Percentiles rank a stretch among this genome's conserved stretches.
These are phyloP conservation scores for Entomobrya proxima DNA, from an alignment of 2,888 invertebrate species.

Conservation along the genomic window DNA sequence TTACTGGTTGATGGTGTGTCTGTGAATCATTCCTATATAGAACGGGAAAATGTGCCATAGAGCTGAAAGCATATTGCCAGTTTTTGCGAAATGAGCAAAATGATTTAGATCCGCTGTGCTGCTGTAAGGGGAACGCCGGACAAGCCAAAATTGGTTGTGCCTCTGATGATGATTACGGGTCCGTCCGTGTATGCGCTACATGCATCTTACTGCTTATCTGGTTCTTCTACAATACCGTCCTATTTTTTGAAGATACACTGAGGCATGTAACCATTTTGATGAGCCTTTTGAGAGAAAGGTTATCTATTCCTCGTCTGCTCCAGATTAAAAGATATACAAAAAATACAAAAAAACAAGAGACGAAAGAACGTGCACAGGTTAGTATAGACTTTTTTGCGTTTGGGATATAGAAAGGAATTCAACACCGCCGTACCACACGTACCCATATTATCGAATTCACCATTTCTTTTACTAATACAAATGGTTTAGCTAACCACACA, in stretches of 20 bases:
- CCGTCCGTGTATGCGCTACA: neutral
- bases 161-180: neutral
- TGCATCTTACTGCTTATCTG: neutral
- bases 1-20: neutral
- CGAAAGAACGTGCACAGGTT: neutral
- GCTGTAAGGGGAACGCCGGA: slow-evolving; percentile 17
- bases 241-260: neutral
- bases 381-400: neutral
- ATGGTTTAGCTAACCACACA: slow-evolving; percentile 34
- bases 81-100: slow-evolving; percentile 27
- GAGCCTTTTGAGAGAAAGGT: slow-evolving; percentile 41
- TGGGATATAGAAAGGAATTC: neutral
- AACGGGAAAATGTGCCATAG: slow-evolving; percentile 25
- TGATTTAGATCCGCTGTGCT: slow-evolving; percentile 27
- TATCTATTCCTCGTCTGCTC: slow-evolving; percentile 28
- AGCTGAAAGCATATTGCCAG: slow-evolving; percentile 24
- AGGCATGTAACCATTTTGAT: slow-evolving; percentile 13
- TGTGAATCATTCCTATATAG: neutral
- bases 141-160: slow-evolving; percentile 18
- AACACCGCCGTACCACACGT: slow-evolving; percentile 11
- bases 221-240: neutral
- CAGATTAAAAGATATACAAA: slow-evolving; percentile 39
- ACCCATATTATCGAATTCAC: neutral
- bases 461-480: neutral
- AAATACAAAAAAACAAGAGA: neutral